These are phyloP conservation scores for Drosophila conformis DNA, from an alignment of 2,888 invertebrate genomes.

Conservation along the genomic window DNA sequence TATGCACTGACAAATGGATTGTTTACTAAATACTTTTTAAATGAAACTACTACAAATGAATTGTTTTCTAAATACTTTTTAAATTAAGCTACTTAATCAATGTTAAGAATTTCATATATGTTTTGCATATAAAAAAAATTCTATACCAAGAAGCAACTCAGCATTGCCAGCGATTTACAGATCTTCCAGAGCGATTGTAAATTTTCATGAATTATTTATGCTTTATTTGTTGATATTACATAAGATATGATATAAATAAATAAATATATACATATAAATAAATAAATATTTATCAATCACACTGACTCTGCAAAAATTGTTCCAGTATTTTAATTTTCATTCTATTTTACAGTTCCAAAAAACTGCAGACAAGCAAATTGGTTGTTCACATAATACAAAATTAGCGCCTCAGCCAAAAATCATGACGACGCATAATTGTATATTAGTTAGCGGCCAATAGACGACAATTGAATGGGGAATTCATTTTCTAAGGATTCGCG, in stretches of 20 bases:
- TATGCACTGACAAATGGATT: neutral
- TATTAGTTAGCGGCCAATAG: conserved; percentile 20
- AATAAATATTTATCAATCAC: conserved; percentile 4
- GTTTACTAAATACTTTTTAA: neutral
- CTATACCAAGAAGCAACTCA: neutral
- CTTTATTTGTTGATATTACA: neutral
- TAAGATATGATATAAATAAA: neutral
- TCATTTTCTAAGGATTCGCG: conserved; percentile 18
- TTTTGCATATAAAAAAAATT: neutral
- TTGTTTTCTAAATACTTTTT: neutral
- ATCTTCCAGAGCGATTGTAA: too few species aligned
- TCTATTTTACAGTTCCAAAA: conserved; percentile 6
- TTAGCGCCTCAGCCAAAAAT: conserved; percentile 38
- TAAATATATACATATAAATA: neutral
- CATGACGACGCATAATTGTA: conserved; percentile 34
- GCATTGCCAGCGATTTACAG: neutral
- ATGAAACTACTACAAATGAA: neutral
- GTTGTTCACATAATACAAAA: conserved; percentile 38
- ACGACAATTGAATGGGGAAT: conserved; percentile 37
- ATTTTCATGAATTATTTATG: neutral
- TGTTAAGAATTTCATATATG: neutral
- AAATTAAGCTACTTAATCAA: neutral
- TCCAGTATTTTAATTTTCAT: conserved; percentile 10
- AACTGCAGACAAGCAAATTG: conserved; percentile 37
- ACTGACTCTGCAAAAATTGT: conserved; percentile 13